Conservation (phyloP, 2,797 vertebrate genomes). For the Leuciscus waleckii region DNA sequence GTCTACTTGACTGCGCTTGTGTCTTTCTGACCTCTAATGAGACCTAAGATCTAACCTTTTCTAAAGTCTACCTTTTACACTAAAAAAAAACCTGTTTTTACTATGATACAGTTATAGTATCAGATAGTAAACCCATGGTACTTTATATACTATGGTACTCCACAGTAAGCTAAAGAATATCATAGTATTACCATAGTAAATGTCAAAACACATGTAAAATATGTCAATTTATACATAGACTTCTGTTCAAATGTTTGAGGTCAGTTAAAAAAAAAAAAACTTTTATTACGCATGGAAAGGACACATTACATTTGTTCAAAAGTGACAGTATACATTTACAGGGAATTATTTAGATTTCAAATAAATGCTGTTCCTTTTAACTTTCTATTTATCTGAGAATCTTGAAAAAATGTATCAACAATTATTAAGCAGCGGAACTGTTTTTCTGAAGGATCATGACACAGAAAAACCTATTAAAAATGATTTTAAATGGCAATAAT, state of each 20-base stretch:
- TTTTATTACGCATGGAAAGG: neutral
- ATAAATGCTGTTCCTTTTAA: neutral
- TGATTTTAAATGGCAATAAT: neutral
- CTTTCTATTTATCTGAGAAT: neutral
- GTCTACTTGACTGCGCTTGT: neutral
- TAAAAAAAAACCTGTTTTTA: neutral
- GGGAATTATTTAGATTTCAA: no score
- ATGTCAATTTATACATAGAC: neutral
- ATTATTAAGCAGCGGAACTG: neutral
- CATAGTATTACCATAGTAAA: neutral
- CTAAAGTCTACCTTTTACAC: neutral
- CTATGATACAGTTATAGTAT: neutral
- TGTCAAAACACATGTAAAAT: neutral
- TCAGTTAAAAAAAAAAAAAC: fast-evolving
- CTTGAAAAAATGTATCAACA: neutral
- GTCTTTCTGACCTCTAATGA: neutral
- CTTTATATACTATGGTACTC: neutral
- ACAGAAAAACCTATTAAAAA: neutral
- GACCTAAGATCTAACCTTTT: neutral
- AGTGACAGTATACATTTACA: neutral
- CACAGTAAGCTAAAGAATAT: neutral
- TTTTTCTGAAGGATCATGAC: neutral
- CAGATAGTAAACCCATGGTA: neutral
- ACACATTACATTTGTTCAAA: neutral
- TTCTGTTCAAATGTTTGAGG: neutral